Conservation (phyloP, 2,888 invertebrate genomes). For the Pollenia amentaria region DNA sequence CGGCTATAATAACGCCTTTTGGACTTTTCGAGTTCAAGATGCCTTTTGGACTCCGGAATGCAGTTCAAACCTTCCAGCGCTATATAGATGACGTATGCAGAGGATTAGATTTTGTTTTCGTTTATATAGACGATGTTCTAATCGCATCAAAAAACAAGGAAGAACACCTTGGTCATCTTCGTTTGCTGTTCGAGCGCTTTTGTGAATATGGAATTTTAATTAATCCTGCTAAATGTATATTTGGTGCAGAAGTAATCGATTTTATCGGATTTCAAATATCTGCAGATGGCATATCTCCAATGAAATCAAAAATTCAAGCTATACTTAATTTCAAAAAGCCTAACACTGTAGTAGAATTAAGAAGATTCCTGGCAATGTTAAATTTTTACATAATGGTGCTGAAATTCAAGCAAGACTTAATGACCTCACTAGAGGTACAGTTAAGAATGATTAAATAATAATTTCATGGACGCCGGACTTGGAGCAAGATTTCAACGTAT, state of each 20-base stretch:
- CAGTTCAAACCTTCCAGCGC: constrained; percentile 8
- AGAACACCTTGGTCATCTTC: background rate
- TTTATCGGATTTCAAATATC: constrained; percentile 13
- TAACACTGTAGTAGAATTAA: background rate
- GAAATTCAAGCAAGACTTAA: constrained; percentile 6
- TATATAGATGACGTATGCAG: constrained; percentile 17
- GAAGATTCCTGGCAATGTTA: no score
- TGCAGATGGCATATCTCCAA: constrained; percentile 3
- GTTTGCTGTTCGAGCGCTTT: background rate
- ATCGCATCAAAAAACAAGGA: background rate
- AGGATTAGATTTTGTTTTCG: background rate
- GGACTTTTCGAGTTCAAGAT: no score
- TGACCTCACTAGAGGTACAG: background rate
- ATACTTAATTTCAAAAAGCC: constrained; percentile 3
- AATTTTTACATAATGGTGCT: background rate
- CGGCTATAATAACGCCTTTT: background rate
- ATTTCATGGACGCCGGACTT: background rate
- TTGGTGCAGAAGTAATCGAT: constrained; percentile 15
- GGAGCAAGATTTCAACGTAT: background rate
- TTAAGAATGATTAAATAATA: constrained; percentile 4
- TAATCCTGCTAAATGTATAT: constrained; percentile 7
- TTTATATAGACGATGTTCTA: background rate
- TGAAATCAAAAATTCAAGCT: constrained; percentile 12
- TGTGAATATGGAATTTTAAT: constrained; percentile 21
- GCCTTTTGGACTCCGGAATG: constrained; percentile 2